Evolutionary conservation across 2,888 invertebrate genomes (phyloP), one percentile per base, ranked within the genome.

Genomic region (Amblyjoppa fuscipennis): DNA sequence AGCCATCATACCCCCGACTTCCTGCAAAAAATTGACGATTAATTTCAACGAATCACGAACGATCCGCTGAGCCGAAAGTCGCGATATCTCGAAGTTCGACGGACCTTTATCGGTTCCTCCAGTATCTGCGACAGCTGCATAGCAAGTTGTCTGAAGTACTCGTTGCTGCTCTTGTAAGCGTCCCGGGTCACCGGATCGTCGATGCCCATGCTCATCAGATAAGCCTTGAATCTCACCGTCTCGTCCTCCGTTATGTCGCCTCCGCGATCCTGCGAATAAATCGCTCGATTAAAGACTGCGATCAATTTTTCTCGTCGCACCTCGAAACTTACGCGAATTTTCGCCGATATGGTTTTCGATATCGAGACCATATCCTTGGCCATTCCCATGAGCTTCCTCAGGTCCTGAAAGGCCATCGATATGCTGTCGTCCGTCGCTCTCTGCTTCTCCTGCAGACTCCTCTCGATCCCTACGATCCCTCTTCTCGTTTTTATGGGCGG

Each of bases 161-260:
- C 97, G 16, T 96, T 96, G 88, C 98, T 98, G 78, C 97, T 97
- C 92, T 97, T 97, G 92, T 97, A 98, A 13, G 97, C 96, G 91
- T 98, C 98, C 92, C 99, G 96, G 0, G 99, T 99, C 0, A 99
- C 99, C 0, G 99, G 99, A 95, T 99, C 99, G 92, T 98, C 98
- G 88, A 99, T 99, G 89, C 99, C 99, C 91, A 99, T 95, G 93
- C 99, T 99, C 95, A 99, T 96, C 70, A 99, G 95, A 93, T 99
- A 99, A 0, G 99, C 97, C 93, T 99, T 99, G 93, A 99, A 99
- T 90, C 97, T 96, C 5, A 99, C 96, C 9, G 99, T 99, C 95
- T 99, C 99, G 95, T 99, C 99, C 94, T 99, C 99, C 3, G 98
- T 98, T 88, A 99, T 98, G 92, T 98, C 98, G 61, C 99, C 99